Evolutionary conservation across 2,113 vertebrate species (phyloP), one percentile per base, ranked within the genome.

Genomic region (Dasyurus viverrinus): DNA sequence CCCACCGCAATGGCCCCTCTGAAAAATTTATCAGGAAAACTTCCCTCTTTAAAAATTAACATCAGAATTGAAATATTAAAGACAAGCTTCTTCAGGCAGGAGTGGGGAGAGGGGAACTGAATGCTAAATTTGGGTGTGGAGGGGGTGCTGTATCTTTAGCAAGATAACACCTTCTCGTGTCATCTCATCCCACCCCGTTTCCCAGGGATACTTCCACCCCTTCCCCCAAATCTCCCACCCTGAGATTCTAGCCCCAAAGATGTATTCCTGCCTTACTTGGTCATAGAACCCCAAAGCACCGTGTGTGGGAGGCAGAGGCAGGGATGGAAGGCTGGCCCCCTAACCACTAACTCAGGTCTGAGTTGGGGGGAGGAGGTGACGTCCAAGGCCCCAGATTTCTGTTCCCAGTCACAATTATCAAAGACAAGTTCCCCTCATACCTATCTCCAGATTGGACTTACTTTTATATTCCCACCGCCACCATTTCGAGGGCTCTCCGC

Each of bases 21-120:
- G 97, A 97, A 98, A 98, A 97, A 98, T 98, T 97, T 89, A 98
- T 98, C 94, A 96, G 96, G 96, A 97, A 97, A 98, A 98, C 97
- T 96, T 98, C 97, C 92, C 0, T 97, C 97, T 97, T 98, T 98
- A 98, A 98, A 98, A 97, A 98, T 98, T 98, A 97, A 98, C 97
- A 55, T 93, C 46, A 57, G 94, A 91, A 95, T 96, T 97, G 94
- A 98, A 97, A 98, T 97, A 98, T 98, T 98, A 96, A 98, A 98
- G 96, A 98, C 97, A 93, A 97, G 68, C 96, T 89, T 91, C 95
- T 97, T 94, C 92, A 95, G 95, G 90, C 14, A 6, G 95, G 89
- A 90, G 48, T 90, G 89, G 95, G 90, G 90, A 42, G 92, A 97
- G 96, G 94, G 95, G 93, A 94, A 76, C 90, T 54, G 97, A 50